Conservation (phyloP, 2,888 invertebrate species). For the Acronicta alni region DNA sequence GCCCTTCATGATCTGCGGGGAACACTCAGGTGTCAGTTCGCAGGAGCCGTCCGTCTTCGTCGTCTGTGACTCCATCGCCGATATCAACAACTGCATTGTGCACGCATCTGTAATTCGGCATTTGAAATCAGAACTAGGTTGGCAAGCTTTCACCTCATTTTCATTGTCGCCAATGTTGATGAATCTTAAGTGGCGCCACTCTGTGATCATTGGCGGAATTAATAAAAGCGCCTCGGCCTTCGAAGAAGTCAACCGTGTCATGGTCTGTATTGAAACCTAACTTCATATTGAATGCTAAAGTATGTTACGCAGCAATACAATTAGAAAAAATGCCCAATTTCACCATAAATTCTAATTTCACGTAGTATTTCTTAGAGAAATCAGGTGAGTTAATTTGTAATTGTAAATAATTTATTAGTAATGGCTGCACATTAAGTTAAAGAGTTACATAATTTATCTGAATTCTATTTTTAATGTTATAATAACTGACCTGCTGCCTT, state of each 20-base stretch:
- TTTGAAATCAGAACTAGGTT: slow-evolving; percentile 55
- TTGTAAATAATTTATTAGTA: not conserved
- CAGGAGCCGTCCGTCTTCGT: slow-evolving; percentile 77
- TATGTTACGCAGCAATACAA: slow-evolving; percentile 38
- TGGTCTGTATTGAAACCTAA: slow-evolving; percentile 50
- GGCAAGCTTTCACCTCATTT: slow-evolving; percentile 59
- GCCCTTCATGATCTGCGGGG: slow-evolving; percentile 77
- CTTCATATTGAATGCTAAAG: slow-evolving; percentile 32
- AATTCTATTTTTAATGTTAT: not conserved
- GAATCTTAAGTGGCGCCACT: slow-evolving; percentile 56
- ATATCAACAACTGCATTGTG: slow-evolving; percentile 83
- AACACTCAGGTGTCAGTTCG: slow-evolving; percentile 80
- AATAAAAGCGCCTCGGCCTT: slow-evolving; percentile 53
- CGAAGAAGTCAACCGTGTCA: slow-evolving; percentile 59
- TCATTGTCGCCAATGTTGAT: slow-evolving; percentile 37
- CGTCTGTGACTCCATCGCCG: slow-evolving; percentile 83
- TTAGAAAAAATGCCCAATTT: slow-evolving; percentile 21
- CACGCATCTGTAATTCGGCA: slow-evolving; percentile 77
- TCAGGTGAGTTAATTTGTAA: not conserved
- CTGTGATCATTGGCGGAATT: slow-evolving; percentile 47
- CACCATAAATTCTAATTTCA: slow-evolving; percentile 11
- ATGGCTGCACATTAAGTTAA: not conserved
- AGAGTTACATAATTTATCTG: no score
- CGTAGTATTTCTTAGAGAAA: slow-evolving; percentile 2
- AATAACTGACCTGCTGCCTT: slow-evolving; percentile 77